A percentile compares a stretch with the other conserved stretches of the same genome.
These are phyloP conservation scores for Mesoclemmys tuberculata DNA, from an alignment of 2,113 vertebrate species.

Conservation along the genomic window DNA sequence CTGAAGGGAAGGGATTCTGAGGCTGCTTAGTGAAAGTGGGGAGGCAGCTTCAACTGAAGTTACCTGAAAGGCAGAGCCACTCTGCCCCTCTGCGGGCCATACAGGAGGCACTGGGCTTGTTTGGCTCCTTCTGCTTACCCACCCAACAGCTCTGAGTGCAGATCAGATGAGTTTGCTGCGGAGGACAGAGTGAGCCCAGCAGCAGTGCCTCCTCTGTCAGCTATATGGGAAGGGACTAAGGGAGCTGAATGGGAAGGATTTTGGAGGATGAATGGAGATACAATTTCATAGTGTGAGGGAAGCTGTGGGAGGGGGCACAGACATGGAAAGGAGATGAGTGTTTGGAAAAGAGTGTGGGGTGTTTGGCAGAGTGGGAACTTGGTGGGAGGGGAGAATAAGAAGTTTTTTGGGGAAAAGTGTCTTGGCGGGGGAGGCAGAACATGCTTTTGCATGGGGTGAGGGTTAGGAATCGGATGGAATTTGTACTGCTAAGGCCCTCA, in stretches of 20 bases:
- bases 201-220: background rate
- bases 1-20: background rate
- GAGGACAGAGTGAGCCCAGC: background rate
- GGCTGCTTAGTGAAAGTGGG: background rate
- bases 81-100: background rate
- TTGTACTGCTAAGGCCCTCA: too few species aligned
- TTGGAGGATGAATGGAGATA: background rate
- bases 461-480: too few species aligned
- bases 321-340: background rate
- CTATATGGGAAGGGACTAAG: background rate
- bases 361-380: fast-evolving
- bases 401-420: background rate
- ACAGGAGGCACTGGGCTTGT: too few species aligned
- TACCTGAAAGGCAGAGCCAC: background rate
- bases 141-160: background rate
- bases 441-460: background rate
- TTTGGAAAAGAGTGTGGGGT: background rate
- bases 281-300: background rate
- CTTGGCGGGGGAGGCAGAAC: background rate
- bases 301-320: background rate
- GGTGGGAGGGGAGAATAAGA: background rate
- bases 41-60: background rate
- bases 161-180: background rate
- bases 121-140: background rate
- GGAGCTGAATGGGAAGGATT: background rate